A percentile compares a stretch with the other conserved stretches of the same genome.
These are phyloP conservation scores for Cetoscarus ocellatus DNA, from an alignment of 2,797 vertebrate species.

Conservation along the genomic window DNA sequence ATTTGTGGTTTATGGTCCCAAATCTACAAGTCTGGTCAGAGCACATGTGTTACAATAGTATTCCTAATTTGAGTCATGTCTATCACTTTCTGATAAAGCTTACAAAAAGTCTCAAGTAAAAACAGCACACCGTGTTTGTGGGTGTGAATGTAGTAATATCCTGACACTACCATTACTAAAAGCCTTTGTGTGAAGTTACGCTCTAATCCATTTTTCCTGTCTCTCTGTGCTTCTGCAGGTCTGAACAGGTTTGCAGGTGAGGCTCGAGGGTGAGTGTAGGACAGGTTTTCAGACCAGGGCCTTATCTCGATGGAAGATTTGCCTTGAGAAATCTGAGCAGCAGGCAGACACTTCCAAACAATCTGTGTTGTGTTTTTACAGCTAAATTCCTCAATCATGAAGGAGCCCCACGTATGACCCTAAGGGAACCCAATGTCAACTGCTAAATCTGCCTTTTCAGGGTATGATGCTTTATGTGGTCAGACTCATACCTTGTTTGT, in stretches of 20 bases:
- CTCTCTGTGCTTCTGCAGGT: slow-evolving; percentile 57
- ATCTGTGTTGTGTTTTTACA: slow-evolving; percentile 67
- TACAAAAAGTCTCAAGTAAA: slow-evolving; percentile 29
- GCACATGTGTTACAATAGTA: neutral
- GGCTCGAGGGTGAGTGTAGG: slow-evolving; percentile 63
- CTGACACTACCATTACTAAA: slow-evolving; percentile 53
- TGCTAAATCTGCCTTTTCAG: slow-evolving; percentile 23
- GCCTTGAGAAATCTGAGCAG: slow-evolving; percentile 74
- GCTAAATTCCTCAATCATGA: slow-evolving; percentile 50
- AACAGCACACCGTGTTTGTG: slow-evolving; percentile 15
- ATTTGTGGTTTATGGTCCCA: slow-evolving; percentile 12
- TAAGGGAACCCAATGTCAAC: slow-evolving; percentile 39
- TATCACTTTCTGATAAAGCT: slow-evolving; percentile 27
- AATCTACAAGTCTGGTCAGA: neutral
- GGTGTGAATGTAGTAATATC: slow-evolving; percentile 45
- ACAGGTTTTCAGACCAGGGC: slow-evolving; percentile 69
- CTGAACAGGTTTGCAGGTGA: slow-evolving; percentile 72
- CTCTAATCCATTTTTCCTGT: slow-evolving; percentile 67
- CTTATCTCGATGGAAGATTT: slow-evolving; percentile 74
- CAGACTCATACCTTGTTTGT: slow-evolving; percentile 17
- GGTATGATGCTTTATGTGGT: slow-evolving; percentile 17
- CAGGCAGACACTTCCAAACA: slow-evolving; percentile 66
- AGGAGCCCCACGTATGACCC: slow-evolving; percentile 25
- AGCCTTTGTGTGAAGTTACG: slow-evolving; percentile 48
- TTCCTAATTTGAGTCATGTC: slow-evolving; percentile 18